Evolutionary conservation across 2,113 vertebrate genomes (phyloP).

Genomic region (Alouatta palliata): DNA sequence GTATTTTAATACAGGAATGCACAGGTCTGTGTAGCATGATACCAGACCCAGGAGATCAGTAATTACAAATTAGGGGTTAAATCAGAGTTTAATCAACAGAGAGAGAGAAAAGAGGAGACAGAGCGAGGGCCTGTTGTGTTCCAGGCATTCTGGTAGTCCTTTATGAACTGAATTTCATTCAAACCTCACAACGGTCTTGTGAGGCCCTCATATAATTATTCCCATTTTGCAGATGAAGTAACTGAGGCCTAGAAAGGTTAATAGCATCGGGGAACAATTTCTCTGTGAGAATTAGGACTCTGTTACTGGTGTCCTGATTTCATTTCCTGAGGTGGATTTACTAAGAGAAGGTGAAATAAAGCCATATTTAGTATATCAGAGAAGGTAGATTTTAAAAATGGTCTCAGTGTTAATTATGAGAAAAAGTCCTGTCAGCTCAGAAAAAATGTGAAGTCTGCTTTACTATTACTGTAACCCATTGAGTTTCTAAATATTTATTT

Average conservation of each 20-base stretch:
- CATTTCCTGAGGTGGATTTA: constrained; percentile 7
- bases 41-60: not conserved
- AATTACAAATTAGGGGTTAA: not conserved
- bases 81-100: not conserved
- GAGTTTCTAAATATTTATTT: constrained; percentile 59
- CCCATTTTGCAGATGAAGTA: not conserved
- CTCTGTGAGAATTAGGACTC: not conserved
- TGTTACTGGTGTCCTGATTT: not conserved
- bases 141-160: not conserved
- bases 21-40: not conserved
- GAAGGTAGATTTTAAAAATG: not conserved
- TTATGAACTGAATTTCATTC: not conserved
- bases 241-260: not conserved
- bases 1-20: not conserved
- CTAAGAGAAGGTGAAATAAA: constrained; percentile 16
- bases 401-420: constrained; percentile 28
- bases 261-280: not conserved
- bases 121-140: not conserved
- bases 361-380: not conserved
- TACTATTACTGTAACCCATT: not conserved
- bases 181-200: not conserved
- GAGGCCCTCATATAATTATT: not conserved
- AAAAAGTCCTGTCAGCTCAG: not conserved
- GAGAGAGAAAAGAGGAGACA: not conserved
- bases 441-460: constrained; percentile 47